phyloP scores from a whole-genome alignment of 1,140 invertebrate species.

The Trachelipus rathkii region DNA sequence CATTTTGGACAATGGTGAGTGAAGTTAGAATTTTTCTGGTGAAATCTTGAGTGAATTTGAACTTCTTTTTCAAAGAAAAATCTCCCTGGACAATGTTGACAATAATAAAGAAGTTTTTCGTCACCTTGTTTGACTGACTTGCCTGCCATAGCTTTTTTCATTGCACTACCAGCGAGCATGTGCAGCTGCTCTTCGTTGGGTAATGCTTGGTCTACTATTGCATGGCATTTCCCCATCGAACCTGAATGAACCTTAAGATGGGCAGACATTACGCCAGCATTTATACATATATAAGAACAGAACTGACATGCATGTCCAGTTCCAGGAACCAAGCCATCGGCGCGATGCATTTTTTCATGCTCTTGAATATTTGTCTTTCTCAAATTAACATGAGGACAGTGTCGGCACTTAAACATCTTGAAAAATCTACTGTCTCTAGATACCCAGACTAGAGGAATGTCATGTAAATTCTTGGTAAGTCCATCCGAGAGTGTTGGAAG shows the following conservation, averaged over 20 bases:
- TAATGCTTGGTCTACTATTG: constrained; percentile 61
- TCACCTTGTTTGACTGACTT: constrained; percentile 18
- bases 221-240: constrained; percentile 64
- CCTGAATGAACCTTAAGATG: constrained; percentile 74
- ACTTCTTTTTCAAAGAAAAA: constrained; percentile 64
- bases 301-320: constrained; percentile 59
- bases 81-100: constrained; percentile 67
- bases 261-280: constrained; percentile 66
- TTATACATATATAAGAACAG: constrained; percentile 76
- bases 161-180: constrained; percentile 52
- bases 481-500: constrained; percentile 46
- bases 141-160: constrained; percentile 4
- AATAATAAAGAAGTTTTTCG: constrained; percentile 54
- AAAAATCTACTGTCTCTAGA: constrained; percentile 64
- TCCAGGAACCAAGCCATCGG: constrained; percentile 51
- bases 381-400: constrained; percentile 75
- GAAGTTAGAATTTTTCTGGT: constrained; percentile 56
- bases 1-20: constrained; percentile 68
- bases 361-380: constrained; percentile 74
- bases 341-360: constrained; percentile 74
- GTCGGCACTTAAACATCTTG: constrained; percentile 80
- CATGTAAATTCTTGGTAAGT: constrained; percentile 52
- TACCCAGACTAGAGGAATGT: constrained; percentile 67
- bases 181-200: constrained; percentile 64
- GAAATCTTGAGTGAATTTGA: constrained; percentile 64